These are phyloP conservation scores for Ptychoptera contaminata DNA, from an alignment of 2,888 invertebrate genomes.

Conservation along the genomic window DNA sequence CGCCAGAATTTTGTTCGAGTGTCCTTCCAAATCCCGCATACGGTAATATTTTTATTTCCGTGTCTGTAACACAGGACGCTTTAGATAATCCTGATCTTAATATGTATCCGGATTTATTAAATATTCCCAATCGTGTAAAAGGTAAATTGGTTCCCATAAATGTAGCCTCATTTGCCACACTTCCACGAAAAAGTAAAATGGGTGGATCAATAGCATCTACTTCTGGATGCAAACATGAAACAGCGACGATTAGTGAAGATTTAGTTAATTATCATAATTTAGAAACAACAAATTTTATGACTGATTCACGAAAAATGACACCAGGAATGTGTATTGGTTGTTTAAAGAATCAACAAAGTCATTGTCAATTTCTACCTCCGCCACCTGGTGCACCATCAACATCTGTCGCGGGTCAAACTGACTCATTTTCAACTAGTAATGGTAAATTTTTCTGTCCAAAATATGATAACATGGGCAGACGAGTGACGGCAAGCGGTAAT, in stretches of 20 bases:
- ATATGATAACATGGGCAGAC: conserved; percentile 82
- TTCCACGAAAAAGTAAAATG: conserved; percentile 26
- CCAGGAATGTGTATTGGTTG: conserved; percentile 6
- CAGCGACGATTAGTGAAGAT: conserved; percentile 22
- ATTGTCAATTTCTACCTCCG: background rate
- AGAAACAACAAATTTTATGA: conserved; percentile 21
- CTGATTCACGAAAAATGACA: background rate
- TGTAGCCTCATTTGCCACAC: conserved; percentile 31
- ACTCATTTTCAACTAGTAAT: conserved; percentile 19
- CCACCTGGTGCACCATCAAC: background rate
- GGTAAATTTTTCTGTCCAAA: conserved; percentile 34
- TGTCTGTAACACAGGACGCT: conserved; percentile 59
- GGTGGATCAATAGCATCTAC: background rate
- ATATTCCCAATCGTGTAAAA: conserved; percentile 43
- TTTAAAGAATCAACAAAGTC: conserved; percentile 6
- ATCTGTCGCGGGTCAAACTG: conserved; percentile 5
- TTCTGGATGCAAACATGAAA: background rate
- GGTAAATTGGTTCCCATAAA: conserved; percentile 25
- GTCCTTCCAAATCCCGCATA: conserved; percentile 28
- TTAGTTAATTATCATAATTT: conserved; percentile 30
- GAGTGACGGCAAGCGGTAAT: conserved; percentile 77
- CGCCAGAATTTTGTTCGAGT: conserved; percentile 40
- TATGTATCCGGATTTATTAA: conserved; percentile 67
- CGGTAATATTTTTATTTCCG: conserved; percentile 69
- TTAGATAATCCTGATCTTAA: conserved; percentile 40